Percentiles rank a stretch among this genome's conserved stretches.
Evolutionary conservation across 1,140 invertebrate genomes (phyloP).

Genomic region (Arion vulgaris): DNA sequence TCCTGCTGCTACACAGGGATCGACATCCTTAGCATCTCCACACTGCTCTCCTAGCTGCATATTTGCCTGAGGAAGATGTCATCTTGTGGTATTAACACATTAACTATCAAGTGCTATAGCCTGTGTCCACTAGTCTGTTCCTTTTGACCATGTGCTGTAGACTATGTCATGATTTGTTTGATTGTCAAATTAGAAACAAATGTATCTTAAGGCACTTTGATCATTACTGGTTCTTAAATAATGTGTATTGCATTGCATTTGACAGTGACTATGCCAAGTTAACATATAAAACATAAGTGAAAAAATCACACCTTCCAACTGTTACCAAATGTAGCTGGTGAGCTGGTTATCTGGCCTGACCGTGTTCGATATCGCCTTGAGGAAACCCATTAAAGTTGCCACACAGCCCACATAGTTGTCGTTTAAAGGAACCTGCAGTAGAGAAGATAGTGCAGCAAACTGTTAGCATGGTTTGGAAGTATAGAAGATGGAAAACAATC

Average conservation of each 20-base stretch:
- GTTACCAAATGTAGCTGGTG: conserved; percentile 82
- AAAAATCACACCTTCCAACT: conserved; percentile 83
- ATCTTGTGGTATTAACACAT: no score
- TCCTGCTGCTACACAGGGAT: conserved; percentile 61
- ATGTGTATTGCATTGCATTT: no score
- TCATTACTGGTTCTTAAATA: not conserved
- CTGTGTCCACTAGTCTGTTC: no score
- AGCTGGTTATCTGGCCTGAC: conserved; percentile 75
- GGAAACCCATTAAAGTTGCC: conserved; percentile 88
- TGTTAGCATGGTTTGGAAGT: no score
- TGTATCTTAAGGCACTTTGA: not conserved
- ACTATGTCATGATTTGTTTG: no score
- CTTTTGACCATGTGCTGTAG: no score
- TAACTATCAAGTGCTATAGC: no score
- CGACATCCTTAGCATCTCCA: conserved; percentile 58
- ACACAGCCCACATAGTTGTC: conserved; percentile 89
- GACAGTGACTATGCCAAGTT: no score
- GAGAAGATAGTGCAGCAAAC: no score
- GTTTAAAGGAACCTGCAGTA: conserved; percentile 84
- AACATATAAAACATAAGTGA: not conserved
- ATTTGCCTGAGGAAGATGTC: conserved; percentile 50
- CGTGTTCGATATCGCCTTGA: conserved; percentile 77
- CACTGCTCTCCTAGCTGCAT: conserved; percentile 51
- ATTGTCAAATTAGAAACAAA: no score
- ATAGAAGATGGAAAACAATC: no score